Evolutionary conservation across 2,113 vertebrate species (phyloP).

Genomic region (Craseonycteris thonglongyai): DNA sequence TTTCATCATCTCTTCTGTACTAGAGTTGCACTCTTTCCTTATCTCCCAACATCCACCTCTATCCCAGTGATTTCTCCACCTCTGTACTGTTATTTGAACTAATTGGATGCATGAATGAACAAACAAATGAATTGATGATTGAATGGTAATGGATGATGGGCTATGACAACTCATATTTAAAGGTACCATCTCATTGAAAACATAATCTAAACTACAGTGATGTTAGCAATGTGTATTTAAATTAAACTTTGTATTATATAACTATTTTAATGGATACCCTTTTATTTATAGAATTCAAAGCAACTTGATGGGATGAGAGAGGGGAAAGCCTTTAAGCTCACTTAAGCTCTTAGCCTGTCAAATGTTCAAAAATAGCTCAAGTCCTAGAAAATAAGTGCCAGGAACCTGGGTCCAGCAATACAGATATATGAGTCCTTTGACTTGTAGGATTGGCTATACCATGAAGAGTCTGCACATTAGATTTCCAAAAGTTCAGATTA

Average conservation of each 20-base stretch:
- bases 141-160: background rate
- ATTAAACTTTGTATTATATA: background rate
- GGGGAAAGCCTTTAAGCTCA: background rate
- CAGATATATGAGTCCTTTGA: background rate
- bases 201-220: background rate
- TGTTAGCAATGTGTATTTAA: background rate
- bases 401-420: background rate
- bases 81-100: background rate
- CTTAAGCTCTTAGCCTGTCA: background rate
- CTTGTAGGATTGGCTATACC: background rate
- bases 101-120: background rate
- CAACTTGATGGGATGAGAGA: background rate
- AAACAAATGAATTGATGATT: background rate
- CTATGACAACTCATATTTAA: background rate
- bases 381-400: background rate
- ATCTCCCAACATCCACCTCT: too few species aligned
- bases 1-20: background rate
- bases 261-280: background rate
- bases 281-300: background rate
- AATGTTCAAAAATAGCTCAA: background rate
- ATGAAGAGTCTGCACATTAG: background rate
- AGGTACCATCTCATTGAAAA: background rate
- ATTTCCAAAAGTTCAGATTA: background rate
- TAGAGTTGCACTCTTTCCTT: background rate
- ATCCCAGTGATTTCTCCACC: background rate